Conservation (phyloP, 1,140 invertebrate genomes). For the Hesperophylax magnus region DNA sequence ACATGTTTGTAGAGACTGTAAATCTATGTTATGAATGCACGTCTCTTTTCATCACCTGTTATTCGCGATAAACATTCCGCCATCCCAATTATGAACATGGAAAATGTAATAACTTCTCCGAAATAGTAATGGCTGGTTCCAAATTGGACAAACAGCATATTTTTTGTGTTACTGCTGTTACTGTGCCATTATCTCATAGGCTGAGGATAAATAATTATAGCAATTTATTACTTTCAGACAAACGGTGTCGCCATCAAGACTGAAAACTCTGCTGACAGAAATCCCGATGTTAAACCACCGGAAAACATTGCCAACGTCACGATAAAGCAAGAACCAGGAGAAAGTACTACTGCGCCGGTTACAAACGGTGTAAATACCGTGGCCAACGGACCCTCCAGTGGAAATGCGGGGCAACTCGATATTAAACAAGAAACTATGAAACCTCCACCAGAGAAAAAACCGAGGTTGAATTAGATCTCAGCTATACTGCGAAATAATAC, state of each 20-base stretch:
- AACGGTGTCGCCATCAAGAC: constrained; percentile 67
- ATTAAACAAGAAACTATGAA: constrained; percentile 84
- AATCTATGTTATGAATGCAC: no score
- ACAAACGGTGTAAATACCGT: constrained; percentile 61
- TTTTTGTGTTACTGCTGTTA: no score
- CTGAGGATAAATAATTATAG: background rate
- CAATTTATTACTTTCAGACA: constrained; percentile 50
- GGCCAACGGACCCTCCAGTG: constrained; percentile 51
- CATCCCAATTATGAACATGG: no score
- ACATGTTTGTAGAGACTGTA: no score
- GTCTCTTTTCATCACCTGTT: no score
- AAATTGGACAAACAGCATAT: no score
- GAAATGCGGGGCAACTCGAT: constrained; percentile 71
- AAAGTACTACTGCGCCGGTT: constrained; percentile 62
- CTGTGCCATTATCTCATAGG: no score
- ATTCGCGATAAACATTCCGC: no score
- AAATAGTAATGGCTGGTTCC: no score
- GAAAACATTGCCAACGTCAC: constrained; percentile 60
- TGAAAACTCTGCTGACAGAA: constrained; percentile 65
- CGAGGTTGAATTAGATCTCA: constrained; percentile 66
- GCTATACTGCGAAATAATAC: background rate
- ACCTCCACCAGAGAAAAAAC: constrained; percentile 90
- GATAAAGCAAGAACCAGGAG: constrained; percentile 68
- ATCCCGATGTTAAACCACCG: constrained; percentile 60
- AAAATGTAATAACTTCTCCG: no score